Conservation (phyloP, 92 coral and sea anemone genomes). For the Siderastrea radians region DNA sequence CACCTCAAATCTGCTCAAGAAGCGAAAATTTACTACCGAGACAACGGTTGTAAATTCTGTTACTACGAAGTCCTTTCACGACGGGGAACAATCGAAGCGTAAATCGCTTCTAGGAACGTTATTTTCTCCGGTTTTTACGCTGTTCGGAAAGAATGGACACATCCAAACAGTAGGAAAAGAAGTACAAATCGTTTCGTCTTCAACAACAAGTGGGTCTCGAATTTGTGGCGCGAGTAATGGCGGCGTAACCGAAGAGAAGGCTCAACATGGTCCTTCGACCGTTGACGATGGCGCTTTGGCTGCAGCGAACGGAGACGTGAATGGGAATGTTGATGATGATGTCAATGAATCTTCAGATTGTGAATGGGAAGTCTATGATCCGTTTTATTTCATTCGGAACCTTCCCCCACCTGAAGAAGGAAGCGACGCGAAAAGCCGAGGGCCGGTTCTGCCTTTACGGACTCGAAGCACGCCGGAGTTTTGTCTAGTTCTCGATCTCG, state of each 20-base stretch:
- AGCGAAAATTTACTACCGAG: slow-evolving; percentile 95
- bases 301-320: slow-evolving; percentile 86
- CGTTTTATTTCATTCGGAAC: slow-evolving; percentile 93
- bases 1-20: slow-evolving; percentile 91
- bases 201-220: slow-evolving; percentile 51
- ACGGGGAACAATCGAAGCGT: slow-evolving; percentile 78
- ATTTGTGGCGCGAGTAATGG: slow-evolving; percentile 79
- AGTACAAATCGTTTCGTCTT: slow-evolving; percentile 47
- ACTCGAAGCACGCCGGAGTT: slow-evolving; percentile 99
- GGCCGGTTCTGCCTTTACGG: slow-evolving; percentile 92
- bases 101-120: slow-evolving; percentile 95
- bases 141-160: slow-evolving; percentile 98
- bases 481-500: slow-evolving; percentile 95
- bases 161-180: slow-evolving; percentile 79
- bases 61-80: slow-evolving; percentile 43
- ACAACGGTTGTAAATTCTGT: slow-evolving; percentile 65
- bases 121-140: slow-evolving; percentile 96
- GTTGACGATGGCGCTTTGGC: slow-evolving; percentile 40
- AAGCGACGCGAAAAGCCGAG: slow-evolving; percentile 84
- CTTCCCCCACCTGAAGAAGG: slow-evolving; percentile 93
- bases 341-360: slow-evolving; percentile 51
- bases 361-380: slow-evolving; percentile 96
- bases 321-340: slow-evolving; percentile 93
- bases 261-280: slow-evolving; percentile 50
- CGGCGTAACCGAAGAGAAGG: slow-evolving; percentile 35